Evolutionary conservation across 2,113 vertebrate species (phyloP).

Genomic region (Hypanus sabinus): DNA sequence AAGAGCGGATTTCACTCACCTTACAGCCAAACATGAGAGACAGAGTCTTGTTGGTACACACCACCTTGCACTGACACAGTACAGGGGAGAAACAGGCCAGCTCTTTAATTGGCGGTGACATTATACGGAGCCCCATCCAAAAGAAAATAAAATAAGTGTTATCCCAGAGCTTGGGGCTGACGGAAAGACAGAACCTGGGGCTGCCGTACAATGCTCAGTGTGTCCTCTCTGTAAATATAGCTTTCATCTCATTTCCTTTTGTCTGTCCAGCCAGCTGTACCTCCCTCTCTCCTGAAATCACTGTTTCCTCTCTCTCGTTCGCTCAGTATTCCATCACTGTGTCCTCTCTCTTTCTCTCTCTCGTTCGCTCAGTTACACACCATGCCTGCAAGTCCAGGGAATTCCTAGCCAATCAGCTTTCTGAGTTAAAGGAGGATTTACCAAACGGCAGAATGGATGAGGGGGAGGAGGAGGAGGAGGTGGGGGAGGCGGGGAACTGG

Average conservation of each 20-base stretch:
- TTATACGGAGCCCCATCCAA: constrained; percentile 52
- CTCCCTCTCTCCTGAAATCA: background rate
- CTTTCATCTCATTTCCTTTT: background rate
- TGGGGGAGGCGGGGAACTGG: background rate
- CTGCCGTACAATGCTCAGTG: background rate
- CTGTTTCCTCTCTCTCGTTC: background rate
- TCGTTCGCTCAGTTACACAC: background rate
- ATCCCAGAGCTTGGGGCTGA: background rate
- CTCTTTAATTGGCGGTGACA: constrained; percentile 64
- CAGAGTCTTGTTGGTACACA: constrained; percentile 71
- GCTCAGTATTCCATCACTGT: background rate
- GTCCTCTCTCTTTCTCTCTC: background rate
- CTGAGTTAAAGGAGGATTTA: background rate
- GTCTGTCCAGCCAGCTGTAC: background rate
- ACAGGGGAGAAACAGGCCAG: constrained; percentile 70
- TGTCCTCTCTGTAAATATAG: background rate
- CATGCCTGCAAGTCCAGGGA: constrained; percentile 2
- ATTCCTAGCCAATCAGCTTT: constrained; percentile 3
- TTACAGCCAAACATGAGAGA: constrained; percentile 78
- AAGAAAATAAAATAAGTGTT: constrained; percentile 29
- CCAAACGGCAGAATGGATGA: background rate
- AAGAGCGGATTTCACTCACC: constrained; percentile 48
- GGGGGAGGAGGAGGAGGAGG: background rate
- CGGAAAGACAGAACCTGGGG: background rate
- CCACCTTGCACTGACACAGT: constrained; percentile 74